A percentile compares a stretch with the other conserved stretches of the same genome.
Evolutionary conservation across 2,113 vertebrate species (phyloP).

Genomic region (Pachycephala philippinensis): DNA sequence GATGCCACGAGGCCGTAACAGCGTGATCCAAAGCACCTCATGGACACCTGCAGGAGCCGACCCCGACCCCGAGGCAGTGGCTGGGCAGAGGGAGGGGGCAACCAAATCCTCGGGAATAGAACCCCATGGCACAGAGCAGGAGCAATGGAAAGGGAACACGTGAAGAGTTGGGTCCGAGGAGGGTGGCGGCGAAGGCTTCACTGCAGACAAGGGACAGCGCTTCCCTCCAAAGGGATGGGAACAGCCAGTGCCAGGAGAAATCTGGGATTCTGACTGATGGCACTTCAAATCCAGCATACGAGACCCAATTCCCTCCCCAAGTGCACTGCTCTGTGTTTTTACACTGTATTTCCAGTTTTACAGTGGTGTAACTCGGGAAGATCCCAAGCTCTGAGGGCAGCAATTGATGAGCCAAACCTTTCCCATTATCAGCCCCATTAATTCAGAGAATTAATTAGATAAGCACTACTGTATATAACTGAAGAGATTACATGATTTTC

Average conservation of each 20-base stretch:
- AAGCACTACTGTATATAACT: background rate
- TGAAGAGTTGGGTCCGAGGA: rapidly evolving
- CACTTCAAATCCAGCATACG: background rate
- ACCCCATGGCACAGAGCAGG: background rate
- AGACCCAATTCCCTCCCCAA: background rate
- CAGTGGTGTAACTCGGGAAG: background rate
- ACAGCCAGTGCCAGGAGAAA: background rate
- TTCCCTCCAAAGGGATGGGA: background rate
- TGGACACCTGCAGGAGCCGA: background rate
- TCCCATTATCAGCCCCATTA: background rate
- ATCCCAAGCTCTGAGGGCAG: background rate
- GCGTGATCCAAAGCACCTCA: rapidly evolving
- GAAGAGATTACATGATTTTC: background rate
- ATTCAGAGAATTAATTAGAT: background rate
- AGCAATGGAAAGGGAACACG: background rate
- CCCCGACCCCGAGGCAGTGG: rapidly evolving
- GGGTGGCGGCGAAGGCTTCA: background rate
- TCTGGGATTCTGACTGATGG: background rate
- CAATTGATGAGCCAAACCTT: background rate
- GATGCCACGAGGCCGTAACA: rapidly evolving
- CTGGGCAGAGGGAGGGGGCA: background rate
- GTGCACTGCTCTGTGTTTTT: background rate
- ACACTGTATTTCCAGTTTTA: background rate
- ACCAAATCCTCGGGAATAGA: background rate
- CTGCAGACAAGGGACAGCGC: background rate